phyloP scores from a whole-genome alignment of 2,888 invertebrate species.

The Notocelia uddmanniana region DNA sequence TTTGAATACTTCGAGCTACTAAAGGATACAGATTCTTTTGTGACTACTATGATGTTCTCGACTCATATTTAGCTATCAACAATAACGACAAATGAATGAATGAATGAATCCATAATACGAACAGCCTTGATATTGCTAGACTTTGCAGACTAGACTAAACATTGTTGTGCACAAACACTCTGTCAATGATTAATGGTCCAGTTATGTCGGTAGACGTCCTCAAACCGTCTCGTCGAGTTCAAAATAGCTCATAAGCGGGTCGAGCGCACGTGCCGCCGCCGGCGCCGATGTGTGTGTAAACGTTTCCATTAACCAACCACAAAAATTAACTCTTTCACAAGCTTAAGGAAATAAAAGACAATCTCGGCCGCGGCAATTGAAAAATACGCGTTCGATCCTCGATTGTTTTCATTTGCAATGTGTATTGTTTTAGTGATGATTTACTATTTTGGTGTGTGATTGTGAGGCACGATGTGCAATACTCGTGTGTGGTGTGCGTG shows the following conservation, averaged over 20 bases:
- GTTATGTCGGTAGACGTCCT: slow-evolving; percentile 41
- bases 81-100: neutral
- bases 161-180: slow-evolving; percentile 22
- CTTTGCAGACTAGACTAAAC: slow-evolving; percentile 34
- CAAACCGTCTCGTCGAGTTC: slow-evolving; percentile 28
- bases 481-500: neutral
- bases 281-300: slow-evolving; percentile 9
- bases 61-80: neutral
- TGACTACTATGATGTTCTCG: neutral
- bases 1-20: neutral
- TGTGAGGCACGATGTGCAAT: slow-evolving; percentile 6
- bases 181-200: slow-evolving; percentile 37
- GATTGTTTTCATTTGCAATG: neutral
- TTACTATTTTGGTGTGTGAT: neutral
- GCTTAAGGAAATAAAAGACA: neutral
- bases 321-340: neutral
- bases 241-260: slow-evolving; percentile 46
- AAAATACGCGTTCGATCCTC: neutral
- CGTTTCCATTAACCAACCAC: slow-evolving; percentile 4
- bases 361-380: neutral
- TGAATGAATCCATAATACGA: neutral
- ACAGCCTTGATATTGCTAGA: slow-evolving; percentile 21
- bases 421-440: slow-evolving; percentile 9
- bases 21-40: neutral
- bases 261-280: slow-evolving; percentile 35